Evolutionary conservation across 2,797 vertebrate genomes (phyloP).

Genomic region (Ispidina lecontei): DNA sequence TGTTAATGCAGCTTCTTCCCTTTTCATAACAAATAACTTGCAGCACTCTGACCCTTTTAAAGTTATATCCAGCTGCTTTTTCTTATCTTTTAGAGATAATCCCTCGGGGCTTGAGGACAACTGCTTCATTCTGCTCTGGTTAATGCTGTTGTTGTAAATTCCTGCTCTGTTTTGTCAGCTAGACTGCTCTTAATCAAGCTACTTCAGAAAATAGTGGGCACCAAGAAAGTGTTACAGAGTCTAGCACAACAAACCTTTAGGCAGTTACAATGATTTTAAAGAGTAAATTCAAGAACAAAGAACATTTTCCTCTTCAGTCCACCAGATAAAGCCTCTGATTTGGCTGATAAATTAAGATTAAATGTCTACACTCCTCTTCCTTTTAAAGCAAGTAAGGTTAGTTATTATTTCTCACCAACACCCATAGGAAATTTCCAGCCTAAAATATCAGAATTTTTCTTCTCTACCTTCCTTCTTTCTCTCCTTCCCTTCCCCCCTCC

Average conservation of each 20-base stretch:
- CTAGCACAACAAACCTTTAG: not conserved
- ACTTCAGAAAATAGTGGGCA: not conserved
- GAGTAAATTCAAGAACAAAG: not conserved
- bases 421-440: not conserved
- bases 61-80: not conserved
- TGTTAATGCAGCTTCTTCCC: not conserved
- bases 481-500: not conserved
- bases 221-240: not conserved
- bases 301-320: not conserved
- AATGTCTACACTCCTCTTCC: not conserved
- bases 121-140: not conserved
- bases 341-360: not conserved
- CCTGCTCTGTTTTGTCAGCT: not conserved
- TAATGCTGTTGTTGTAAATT: not conserved
- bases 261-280: not conserved
- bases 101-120: not conserved
- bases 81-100: constrained; percentile 3
- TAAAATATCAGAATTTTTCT: not conserved
- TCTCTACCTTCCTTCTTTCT: not conserved
- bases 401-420: not conserved
- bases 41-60: not conserved
- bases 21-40: not conserved
- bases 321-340: not conserved
- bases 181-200: not conserved
- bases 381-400: not conserved